Evolutionary conservation across 2,888 invertebrate genomes (phyloP).

Genomic region (Temnothorax rugatulus): DNA sequence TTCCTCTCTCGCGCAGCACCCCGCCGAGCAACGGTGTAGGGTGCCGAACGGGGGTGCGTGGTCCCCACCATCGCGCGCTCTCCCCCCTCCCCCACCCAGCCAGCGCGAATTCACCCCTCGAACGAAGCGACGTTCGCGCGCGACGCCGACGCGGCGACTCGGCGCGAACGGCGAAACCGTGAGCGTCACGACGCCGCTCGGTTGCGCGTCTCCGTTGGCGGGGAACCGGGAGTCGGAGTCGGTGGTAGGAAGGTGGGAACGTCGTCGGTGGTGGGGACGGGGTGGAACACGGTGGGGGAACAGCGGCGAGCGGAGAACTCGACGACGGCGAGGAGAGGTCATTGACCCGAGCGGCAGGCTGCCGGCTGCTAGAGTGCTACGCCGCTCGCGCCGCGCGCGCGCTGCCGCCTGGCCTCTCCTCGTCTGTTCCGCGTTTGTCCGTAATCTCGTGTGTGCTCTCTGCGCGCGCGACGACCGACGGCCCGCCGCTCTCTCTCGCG

Average conservation of each 20-base stretch:
- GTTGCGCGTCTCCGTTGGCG: conserved; percentile 12
- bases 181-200: conserved; percentile 50
- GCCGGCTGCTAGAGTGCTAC: conserved; percentile 86
- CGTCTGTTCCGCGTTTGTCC: conserved; percentile 82
- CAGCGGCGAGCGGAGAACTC: conserved; percentile 75
- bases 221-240: conserved; percentile 7
- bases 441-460: conserved; percentile 82
- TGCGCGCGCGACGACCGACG: conserved; percentile 72
- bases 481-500: conserved; percentile 35
- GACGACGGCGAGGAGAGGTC: conserved; percentile 85
- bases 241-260: conserved; percentile 30
- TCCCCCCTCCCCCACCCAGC: conserved; percentile 61
- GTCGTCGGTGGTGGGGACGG: conserved; percentile 20
- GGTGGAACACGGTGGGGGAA: conserved; percentile 57
- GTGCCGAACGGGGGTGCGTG: conserved; percentile 24
- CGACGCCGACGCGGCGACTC: conserved; percentile 59
- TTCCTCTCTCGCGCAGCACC: conserved; percentile 1
- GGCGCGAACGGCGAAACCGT: conserved; percentile 18
- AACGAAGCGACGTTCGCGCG: conserved; percentile 22
- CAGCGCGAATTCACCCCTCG: conserved; percentile 34
- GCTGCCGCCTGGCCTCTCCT: conserved; percentile 76
- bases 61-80: conserved; percentile 39
- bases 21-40: not conserved
- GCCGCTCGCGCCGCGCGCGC: conserved; percentile 78
- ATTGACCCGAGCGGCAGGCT: conserved; percentile 86